Percentiles rank a stretch among this genome's conserved stretches.
These are phyloP conservation scores for Sandelia bainsii DNA, from an alignment of 2,797 vertebrate species.

Conservation along the genomic window DNA sequence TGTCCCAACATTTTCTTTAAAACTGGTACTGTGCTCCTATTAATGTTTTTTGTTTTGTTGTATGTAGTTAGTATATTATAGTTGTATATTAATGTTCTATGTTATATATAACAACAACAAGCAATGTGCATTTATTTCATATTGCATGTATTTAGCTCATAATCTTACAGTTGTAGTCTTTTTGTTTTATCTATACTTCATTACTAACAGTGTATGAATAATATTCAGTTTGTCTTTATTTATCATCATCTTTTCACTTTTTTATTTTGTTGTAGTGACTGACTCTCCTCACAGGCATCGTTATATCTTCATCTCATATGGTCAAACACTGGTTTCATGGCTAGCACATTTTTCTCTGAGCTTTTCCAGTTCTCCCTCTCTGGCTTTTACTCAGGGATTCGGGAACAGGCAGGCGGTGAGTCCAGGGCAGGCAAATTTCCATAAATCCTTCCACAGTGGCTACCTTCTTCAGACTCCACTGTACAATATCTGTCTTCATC, in stretches of 20 bases:
- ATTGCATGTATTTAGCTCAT: background rate
- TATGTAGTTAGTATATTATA: too few relatives aligned
- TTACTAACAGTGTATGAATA: background rate
- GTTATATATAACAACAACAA: too few relatives aligned
- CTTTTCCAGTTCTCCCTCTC: conserved; percentile 55
- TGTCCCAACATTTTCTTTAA: too few relatives aligned
- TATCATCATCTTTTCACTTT: background rate
- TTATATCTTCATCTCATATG: conserved; percentile 48
- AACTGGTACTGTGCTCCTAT: too few relatives aligned
- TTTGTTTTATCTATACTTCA: background rate
- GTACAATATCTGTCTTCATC: conserved; percentile 82
- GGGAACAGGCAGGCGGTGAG: conserved; percentile 59
- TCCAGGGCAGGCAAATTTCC: conserved; percentile 71
- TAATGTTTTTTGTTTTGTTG: too few relatives aligned
- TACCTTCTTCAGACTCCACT: conserved; percentile 69
- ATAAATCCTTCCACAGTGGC: conserved; percentile 78
- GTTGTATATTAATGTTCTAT: too few relatives aligned
- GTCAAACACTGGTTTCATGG: conserved; percentile 39
- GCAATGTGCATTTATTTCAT: background rate
- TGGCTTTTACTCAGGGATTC: conserved; percentile 55
- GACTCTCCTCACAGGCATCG: conserved; percentile 22
- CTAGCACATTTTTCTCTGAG: conserved; percentile 51
- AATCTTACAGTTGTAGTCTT: background rate
- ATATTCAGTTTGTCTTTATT: background rate
- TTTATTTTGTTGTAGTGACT: conserved; percentile 25